phyloP scores from a whole-genome alignment of 2,797 vertebrate genomes.

The Sebastes matsubarae region DNA sequence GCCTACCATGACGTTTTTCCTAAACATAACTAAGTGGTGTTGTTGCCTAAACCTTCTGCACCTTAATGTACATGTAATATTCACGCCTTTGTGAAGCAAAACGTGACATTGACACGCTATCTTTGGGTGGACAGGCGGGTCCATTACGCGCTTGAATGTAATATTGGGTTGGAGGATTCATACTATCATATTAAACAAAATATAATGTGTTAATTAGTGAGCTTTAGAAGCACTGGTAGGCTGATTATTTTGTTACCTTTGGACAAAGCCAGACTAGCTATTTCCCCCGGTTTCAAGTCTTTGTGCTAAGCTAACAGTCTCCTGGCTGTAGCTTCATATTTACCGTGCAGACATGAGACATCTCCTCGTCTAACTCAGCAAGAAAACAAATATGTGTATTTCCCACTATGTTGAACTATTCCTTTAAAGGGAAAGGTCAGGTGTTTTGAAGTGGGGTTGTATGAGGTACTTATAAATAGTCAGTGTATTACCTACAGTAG shows the following conservation, averaged over 20 bases:
- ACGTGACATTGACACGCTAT: too few relatives aligned
- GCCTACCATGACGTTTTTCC: too few relatives aligned
- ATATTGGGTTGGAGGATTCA: too few relatives aligned
- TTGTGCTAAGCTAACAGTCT: neutral
- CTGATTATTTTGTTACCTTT: neutral
- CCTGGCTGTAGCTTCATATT: neutral
- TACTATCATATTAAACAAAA: neutral
- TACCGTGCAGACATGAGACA: neutral
- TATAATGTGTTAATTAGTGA: neutral
- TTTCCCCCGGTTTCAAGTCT: neutral
- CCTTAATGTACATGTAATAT: too few relatives aligned
- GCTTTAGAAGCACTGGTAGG: too few relatives aligned
- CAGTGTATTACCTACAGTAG: too few relatives aligned
- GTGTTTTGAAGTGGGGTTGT: too few relatives aligned
- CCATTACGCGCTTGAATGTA: accelerated
- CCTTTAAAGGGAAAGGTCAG: neutral
- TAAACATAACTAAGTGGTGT: too few relatives aligned
- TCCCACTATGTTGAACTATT: neutral
- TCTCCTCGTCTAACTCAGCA: neutral
- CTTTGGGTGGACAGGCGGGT: too few relatives aligned
- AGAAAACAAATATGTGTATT: neutral
- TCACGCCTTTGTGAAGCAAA: too few relatives aligned
- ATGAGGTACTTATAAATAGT: too few relatives aligned
- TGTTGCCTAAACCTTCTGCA: too few relatives aligned
- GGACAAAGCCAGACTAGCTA: neutral